These are phyloP conservation scores for Cremastobaeus sp. DNA, from an alignment of 2,888 invertebrate genomes.

Conservation along the genomic window DNA sequence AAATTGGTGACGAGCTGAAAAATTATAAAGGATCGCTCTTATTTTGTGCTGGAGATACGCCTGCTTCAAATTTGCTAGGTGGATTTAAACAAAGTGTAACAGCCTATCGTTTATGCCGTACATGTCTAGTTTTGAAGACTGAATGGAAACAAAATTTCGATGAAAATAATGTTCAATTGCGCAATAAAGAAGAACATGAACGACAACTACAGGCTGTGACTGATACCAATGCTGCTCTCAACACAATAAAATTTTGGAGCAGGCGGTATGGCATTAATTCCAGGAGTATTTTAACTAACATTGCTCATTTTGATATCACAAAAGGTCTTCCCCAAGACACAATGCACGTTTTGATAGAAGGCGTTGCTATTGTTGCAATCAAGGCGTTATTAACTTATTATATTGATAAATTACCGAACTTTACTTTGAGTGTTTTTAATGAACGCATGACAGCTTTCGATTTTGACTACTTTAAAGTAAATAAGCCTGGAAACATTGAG, in stretches of 20 bases:
- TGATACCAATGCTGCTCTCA: neutral
- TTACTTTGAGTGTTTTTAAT: neutral
- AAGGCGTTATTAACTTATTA: neutral
- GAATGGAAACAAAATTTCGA: neutral
- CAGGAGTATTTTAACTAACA: neutral
- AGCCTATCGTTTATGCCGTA: neutral
- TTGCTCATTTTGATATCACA: conserved; percentile 1
- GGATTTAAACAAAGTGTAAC: neutral
- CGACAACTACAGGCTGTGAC: neutral
- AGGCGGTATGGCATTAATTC: conserved; percentile 2
- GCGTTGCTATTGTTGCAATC: neutral
- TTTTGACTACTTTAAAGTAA: conserved; percentile 57
- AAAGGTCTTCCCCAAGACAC: conserved; percentile 7
- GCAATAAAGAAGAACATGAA: neutral
- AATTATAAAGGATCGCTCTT: neutral
- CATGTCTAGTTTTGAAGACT: neutral
- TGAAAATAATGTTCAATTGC: neutral
- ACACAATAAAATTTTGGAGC: conserved; percentile 13
- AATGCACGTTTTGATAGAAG: conserved; percentile 13
- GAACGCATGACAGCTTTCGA: conserved; percentile 48
- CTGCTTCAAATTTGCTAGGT: neutral
- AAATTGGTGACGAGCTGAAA: no score
- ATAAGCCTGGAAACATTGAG: conserved; percentile 51
- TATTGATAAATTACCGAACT: neutral
- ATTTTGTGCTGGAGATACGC: neutral